These are phyloP conservation scores for Dryobotodes eremita DNA, from an alignment of 2,888 invertebrate genomes.

Conservation along the genomic window DNA sequence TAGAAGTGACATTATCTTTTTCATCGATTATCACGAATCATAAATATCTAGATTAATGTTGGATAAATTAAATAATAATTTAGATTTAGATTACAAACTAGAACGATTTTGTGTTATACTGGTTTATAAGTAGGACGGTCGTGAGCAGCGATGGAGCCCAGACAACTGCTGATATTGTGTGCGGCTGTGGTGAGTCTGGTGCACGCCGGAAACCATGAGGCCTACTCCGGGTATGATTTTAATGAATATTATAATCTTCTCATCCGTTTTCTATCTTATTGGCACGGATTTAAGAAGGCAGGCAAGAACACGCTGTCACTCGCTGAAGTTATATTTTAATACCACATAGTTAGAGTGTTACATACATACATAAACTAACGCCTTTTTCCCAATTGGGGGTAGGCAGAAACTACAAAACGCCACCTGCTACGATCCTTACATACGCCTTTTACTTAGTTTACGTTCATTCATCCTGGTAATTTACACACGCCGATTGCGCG, in stretches of 20 bases:
- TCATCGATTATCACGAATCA: background rate
- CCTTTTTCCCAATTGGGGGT: too few species aligned
- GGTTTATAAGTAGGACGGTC: background rate
- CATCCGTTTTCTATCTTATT: background rate
- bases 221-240: constrained; percentile 38
- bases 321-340: background rate
- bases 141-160: constrained; percentile 21
- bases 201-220: constrained; percentile 41
- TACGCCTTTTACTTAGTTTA: too few species aligned
- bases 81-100: constrained; percentile 10
- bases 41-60: background rate
- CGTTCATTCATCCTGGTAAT: too few species aligned
- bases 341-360: background rate
- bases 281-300: background rate
- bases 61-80: background rate
- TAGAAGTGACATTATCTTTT: constrained; percentile 6
- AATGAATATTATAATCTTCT: too few species aligned
- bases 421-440: too few species aligned
- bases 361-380: too few species aligned
- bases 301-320: background rate
- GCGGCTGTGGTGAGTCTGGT: constrained; percentile 19
- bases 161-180: constrained; percentile 15
- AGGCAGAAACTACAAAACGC: too few species aligned
- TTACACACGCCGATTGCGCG: too few species aligned
- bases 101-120: background rate